Conservation (phyloP, 2,888 invertebrate genomes). For the Oeneis ivallda region DNA sequence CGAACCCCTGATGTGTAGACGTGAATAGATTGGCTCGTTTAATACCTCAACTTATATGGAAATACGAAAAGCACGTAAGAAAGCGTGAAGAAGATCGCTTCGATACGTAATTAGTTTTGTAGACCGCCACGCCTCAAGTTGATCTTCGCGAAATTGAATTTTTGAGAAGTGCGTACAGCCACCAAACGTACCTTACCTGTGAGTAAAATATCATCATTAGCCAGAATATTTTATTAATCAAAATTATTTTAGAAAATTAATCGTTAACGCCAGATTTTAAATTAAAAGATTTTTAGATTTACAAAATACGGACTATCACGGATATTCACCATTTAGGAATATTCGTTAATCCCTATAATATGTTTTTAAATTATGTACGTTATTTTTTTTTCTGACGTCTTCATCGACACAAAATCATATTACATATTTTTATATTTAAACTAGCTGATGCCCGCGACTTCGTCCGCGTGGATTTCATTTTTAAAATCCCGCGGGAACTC, state of each 20-base stretch:
- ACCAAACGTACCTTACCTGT: conserved; percentile 39
- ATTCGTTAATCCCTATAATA: too few relatives aligned
- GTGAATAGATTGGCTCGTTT: conserved; percentile 82
- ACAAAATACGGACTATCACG: too few relatives aligned
- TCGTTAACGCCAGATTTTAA: too few relatives aligned
- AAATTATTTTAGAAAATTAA: neutral
- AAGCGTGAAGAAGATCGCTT: conserved; percentile 78
- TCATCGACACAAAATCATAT: too few relatives aligned
- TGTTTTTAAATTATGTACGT: too few relatives aligned
- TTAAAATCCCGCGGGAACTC: too few relatives aligned
- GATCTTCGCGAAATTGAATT: conserved; percentile 63
- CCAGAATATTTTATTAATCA: neutral
- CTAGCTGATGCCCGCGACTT: too few relatives aligned
- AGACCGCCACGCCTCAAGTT: conserved; percentile 63
- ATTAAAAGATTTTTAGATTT: too few relatives aligned
- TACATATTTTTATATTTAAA: too few relatives aligned
- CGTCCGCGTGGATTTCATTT: too few relatives aligned
- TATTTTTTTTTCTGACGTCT: too few relatives aligned
- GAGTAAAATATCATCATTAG: neutral
- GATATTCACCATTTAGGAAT: too few relatives aligned
- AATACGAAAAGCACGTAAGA: conserved; percentile 81
- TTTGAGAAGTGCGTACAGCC: conserved; percentile 51
- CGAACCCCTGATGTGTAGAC: conserved; percentile 82
- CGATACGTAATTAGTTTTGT: conserved; percentile 81
- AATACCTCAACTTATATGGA: conserved; percentile 82